Evolutionary conservation across 1,140 invertebrate genomes (phyloP).

Genomic region (Drosophila lacteicornis): DNA sequence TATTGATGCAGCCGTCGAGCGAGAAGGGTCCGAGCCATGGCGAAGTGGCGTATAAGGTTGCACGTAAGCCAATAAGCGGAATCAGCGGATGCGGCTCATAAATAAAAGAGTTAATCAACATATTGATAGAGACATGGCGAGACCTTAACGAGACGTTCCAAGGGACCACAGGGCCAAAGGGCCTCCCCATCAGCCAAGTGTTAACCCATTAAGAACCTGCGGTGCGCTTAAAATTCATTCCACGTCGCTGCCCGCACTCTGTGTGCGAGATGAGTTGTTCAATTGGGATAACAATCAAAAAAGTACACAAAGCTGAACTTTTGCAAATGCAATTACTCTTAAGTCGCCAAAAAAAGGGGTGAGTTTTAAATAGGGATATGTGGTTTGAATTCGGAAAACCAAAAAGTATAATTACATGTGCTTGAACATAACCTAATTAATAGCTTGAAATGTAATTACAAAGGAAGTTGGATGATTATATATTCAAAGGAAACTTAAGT

Average conservation of each 20-base stretch:
- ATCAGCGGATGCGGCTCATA: conserved; percentile 72
- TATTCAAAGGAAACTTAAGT: no score
- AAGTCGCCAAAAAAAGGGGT: background rate
- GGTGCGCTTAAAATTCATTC: conserved; percentile 15
- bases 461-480: background rate
- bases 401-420: background rate
- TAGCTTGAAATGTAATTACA: background rate
- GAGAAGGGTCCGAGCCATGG: conserved; percentile 1
- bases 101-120: conserved; percentile 83
- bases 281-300: conserved; percentile 10
- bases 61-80: conserved; percentile 75
- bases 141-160: conserved; percentile 24
- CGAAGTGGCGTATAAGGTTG: conserved; percentile 24
- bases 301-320: conserved; percentile 9
- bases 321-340: conserved; percentile 16
- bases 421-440: background rate
- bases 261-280: background rate
- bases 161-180: background rate
- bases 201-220: conserved; percentile 44
- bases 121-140: conserved; percentile 65
- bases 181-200: background rate
- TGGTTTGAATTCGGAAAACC: background rate
- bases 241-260: background rate
- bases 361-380: background rate
- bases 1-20: conserved; percentile 47